Conservation (phyloP, 2,797 vertebrate genomes). For the Neosilurus mollespiculum region DNA sequence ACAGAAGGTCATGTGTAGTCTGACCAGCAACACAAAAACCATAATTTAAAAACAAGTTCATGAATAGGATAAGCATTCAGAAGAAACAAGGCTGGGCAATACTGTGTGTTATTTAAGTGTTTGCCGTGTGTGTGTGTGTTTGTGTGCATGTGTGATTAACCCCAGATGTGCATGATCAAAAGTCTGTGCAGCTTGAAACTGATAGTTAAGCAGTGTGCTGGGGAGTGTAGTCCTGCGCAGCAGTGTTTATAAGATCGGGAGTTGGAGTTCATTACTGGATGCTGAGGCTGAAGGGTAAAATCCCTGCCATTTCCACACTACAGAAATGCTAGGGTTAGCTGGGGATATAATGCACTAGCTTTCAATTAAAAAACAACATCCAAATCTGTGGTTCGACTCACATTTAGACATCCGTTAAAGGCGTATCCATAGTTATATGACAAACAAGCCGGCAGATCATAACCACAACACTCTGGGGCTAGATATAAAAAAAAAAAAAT, state of each 20-base stretch:
- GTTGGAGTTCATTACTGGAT: background rate
- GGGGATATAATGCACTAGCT: background rate
- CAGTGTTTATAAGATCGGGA: background rate
- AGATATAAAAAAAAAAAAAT: background rate
- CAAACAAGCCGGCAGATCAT: background rate
- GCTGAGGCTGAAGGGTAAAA: background rate
- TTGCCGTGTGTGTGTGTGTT: background rate
- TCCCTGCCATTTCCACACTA: background rate
- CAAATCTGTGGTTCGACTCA: background rate
- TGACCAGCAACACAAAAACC: background rate
- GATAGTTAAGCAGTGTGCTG: background rate
- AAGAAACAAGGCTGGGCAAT: background rate
- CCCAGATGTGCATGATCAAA: background rate
- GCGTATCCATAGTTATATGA: constrained; percentile 4
- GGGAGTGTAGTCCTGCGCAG: background rate
- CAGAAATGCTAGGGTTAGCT: background rate
- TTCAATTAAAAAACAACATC: background rate
- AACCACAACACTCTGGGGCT: constrained; percentile 21
- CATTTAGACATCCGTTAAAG: background rate
- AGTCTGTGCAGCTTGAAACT: background rate
- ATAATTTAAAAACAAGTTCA: background rate
- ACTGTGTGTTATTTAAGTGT: background rate
- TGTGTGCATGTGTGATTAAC: background rate
- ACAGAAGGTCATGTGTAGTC: background rate
- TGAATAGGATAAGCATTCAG: background rate